Conservation (phyloP, 2,113 vertebrate species). For the Corapipo altera region DNA sequence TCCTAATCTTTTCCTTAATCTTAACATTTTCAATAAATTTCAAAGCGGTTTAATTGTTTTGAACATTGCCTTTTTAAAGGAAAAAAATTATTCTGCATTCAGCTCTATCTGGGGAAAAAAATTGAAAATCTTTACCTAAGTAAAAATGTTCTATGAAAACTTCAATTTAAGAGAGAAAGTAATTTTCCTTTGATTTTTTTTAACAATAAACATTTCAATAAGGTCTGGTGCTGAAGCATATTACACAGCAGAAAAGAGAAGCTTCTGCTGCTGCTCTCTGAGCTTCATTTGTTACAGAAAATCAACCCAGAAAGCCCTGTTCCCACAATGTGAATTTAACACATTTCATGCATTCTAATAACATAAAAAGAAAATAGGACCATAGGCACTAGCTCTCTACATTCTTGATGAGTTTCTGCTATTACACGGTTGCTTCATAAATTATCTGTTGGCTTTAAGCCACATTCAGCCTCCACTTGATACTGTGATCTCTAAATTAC, state of each 20-base stretch:
- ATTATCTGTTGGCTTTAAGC: slow-evolving; percentile 45
- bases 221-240: background rate
- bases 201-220: background rate
- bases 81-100: background rate
- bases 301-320: background rate
- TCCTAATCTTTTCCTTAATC: background rate
- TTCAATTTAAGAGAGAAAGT: background rate
- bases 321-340: background rate
- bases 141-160: background rate
- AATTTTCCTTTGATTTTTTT: background rate
- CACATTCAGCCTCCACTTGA: background rate
- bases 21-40: background rate
- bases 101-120: background rate
- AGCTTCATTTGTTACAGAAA: background rate
- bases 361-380: slow-evolving; percentile 6
- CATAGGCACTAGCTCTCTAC: background rate
- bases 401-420: slow-evolving; percentile 15
- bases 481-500: slow-evolving; percentile 34
- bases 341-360: background rate
- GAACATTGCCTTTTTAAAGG: background rate
- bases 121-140: background rate
- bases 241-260: background rate
- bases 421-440: background rate
- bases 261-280: background rate
- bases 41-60: background rate